These are phyloP conservation scores for Neoascia interrupta DNA, from an alignment of 2,888 invertebrate genomes.

Conservation along the genomic window DNA sequence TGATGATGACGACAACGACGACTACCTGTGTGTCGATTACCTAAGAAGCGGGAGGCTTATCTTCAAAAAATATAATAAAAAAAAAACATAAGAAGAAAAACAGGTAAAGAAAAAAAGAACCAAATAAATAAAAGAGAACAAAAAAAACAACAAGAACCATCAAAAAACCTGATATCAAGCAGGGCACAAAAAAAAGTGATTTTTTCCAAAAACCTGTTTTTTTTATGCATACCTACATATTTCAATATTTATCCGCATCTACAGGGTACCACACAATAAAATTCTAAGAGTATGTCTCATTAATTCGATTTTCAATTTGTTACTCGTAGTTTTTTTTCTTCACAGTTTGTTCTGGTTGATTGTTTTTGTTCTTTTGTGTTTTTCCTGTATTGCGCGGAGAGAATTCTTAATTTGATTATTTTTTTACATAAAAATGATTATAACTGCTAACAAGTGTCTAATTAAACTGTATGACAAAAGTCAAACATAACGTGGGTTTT, in stretches of 20 bases:
- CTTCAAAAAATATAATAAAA: constrained; percentile 40
- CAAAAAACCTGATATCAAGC: constrained; percentile 51
- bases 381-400: too few relatives aligned
- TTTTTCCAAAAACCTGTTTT: constrained; percentile 41
- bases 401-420: constrained; percentile 9
- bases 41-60: constrained; percentile 63
- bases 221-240: constrained; percentile 6
- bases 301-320: constrained; percentile 38
- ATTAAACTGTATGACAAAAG: constrained; percentile 36
- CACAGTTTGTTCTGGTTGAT: background rate
- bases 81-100: constrained; percentile 36
- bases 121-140: constrained; percentile 18
- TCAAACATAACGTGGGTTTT: constrained; percentile 16
- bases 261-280: constrained; percentile 44
- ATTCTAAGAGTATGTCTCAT: constrained; percentile 54
- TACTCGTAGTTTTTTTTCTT: constrained; percentile 21
- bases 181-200: constrained; percentile 20
- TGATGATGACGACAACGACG: constrained; percentile 14
- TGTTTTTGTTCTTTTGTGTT: constrained; percentile 3
- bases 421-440: background rate
- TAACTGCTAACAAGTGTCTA: constrained; percentile 18
- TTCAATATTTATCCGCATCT: constrained; percentile 51
- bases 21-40: constrained; percentile 58
- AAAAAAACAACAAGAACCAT: constrained; percentile 47
- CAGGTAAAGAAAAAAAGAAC: constrained; percentile 31